Evolutionary conservation across 2,888 invertebrate genomes (phyloP), one percentile per base, ranked within the genome.

Genomic region (Parthenolecanium corni): DNA sequence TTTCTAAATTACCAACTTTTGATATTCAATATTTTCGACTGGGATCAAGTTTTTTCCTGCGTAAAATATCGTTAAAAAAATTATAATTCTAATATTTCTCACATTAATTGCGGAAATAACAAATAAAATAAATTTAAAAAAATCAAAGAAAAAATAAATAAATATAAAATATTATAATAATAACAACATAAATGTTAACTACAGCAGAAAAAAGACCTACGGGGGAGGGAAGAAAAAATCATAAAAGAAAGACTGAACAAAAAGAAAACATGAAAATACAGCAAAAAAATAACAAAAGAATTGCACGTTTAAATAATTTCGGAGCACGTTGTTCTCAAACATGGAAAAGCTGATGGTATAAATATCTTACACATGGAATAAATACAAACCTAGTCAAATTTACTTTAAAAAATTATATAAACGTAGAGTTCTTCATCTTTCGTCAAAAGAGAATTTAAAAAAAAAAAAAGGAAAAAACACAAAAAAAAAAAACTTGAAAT

Each of bases 121-220:
- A 46, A 46, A 56, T 46, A 56, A 56, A 53, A 53, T 38, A 25
- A 16, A 31, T 25, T n/a, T 2, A 49, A 18, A 12, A 49, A 54
- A 54, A 42, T 21, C 54, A 42, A 56, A 56, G 44, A 24, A 40
- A 46, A 56, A 46, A 20, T 18, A 56, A 56, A 36, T 42, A 56
- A 56, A 3, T 14, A 24, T 42, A 18, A 9, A 54, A 56, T 42
- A n/a, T n/a, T n/a, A 40, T 9, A 31, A 31, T n/a, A 42, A 42
- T 42, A 42, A 42, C 44, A 56, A 56, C 56, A 44, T 42, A 56
- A 56, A 36, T 42, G 5, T 42, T 14, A 42, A 14, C 44, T 42
- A 42, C 4, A 42, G 18, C 18, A 16, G n/a, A 18, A 16, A 9
- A 16, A 14, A 9, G 14, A 42, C 44, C 16, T 18, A 42, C 44